These are phyloP conservation scores for Zapus hudsonius DNA, from an alignment of 2,113 vertebrate species.

Conservation along the genomic window DNA sequence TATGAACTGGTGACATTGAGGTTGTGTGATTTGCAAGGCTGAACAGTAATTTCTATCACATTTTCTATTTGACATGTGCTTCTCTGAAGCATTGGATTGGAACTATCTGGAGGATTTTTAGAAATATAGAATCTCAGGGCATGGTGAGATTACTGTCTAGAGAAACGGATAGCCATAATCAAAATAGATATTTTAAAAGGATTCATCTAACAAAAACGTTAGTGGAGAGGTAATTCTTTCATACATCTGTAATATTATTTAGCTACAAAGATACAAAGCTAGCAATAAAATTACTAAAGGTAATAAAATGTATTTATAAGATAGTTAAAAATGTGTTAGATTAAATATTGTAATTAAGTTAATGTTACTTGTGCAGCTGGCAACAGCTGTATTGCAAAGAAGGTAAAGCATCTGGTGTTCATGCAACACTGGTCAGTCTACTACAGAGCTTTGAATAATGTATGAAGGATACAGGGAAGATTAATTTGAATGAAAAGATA, in stretches of 20 bases:
- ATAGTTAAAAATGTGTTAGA: background rate
- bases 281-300: conserved; percentile 64
- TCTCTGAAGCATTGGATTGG: background rate
- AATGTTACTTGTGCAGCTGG: conserved; percentile 54
- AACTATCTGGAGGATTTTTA: background rate
- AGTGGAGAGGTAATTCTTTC: background rate
- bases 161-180: no score
- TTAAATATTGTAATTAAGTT: conserved; percentile 59
- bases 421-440: conserved; percentile 61
- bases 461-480: conserved; percentile 62
- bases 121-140: background rate
- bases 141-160: background rate
- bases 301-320: background rate
- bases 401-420: conserved; percentile 68
- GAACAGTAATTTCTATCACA: background rate
- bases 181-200: conserved; percentile 9
- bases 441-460: conserved; percentile 61
- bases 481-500: conserved; percentile 71
- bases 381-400: conserved; percentile 49
- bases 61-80: background rate
- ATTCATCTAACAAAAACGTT: conserved; percentile 21
- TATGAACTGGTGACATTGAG: background rate
- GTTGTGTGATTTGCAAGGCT: background rate
- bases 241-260: conserved; percentile 40
- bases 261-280: conserved; percentile 53